Evolutionary conservation across 2,797 vertebrate species (phyloP).

Genomic region (Gymnoscopelus braueri): DNA sequence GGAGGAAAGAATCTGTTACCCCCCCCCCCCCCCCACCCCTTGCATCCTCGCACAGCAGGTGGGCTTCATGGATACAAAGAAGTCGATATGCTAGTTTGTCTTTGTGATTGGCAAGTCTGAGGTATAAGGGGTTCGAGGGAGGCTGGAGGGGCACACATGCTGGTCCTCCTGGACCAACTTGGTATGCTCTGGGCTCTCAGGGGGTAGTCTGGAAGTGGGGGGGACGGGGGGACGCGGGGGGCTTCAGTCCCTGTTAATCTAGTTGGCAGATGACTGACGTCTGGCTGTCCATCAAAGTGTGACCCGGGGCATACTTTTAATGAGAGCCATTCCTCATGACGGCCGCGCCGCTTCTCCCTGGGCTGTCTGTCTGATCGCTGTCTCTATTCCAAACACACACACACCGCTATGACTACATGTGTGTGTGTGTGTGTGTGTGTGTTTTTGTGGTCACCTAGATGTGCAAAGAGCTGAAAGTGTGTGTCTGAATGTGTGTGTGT

Average conservation of each 20-base stretch:
- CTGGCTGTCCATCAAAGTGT: slow-evolving; percentile 82
- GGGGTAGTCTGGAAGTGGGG: slow-evolving; percentile 44
- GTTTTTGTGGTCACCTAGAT: not conserved
- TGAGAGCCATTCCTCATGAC: slow-evolving; percentile 82
- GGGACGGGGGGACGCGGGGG: slow-evolving; percentile 45
- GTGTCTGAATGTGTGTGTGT: no score
- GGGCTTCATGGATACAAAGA: slow-evolving; percentile 25
- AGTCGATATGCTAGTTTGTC: slow-evolving; percentile 46
- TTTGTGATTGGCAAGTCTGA: slow-evolving; percentile 61
- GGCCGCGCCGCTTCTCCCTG: slow-evolving; percentile 72
- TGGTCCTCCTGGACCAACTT: slow-evolving; percentile 54
- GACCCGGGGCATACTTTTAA: slow-evolving; percentile 84
- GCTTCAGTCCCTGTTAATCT: slow-evolving; percentile 70
- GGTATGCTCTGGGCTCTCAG: slow-evolving; percentile 67
- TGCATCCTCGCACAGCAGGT: slow-evolving; percentile 61
- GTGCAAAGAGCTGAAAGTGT: not conserved
- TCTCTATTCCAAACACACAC: slow-evolving; percentile 53
- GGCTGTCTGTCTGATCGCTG: slow-evolving; percentile 70
- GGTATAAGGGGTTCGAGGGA: slow-evolving; percentile 48
- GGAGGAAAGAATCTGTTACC: slow-evolving; percentile 36
- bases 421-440: no score
- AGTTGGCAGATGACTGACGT: slow-evolving; percentile 79
- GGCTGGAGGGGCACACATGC: slow-evolving; percentile 46
- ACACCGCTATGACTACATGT: slow-evolving; percentile 36
- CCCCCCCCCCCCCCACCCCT: slow-evolving; percentile 50